Evolutionary conservation across 2,888 invertebrate genomes (phyloP), one percentile per base, ranked within the genome.

Genomic region (Unio delphinus): DNA sequence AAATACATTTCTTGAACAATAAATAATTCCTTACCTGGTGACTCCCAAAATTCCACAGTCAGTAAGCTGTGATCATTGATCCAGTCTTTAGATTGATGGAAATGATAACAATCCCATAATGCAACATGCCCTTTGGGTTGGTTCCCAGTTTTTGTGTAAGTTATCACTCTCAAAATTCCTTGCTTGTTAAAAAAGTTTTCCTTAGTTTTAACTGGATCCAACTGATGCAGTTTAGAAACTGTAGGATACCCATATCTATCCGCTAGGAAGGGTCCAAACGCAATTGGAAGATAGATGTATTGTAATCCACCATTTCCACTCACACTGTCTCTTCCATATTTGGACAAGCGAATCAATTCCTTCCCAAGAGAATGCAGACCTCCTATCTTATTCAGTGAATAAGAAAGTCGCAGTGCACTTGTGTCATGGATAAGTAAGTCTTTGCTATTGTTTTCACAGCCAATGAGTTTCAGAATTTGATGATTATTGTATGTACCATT

Each of bases 41-140:
- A 82, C 70, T 87, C 86, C 89, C 89, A 89, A 84, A 89, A 88
- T 81, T 89, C 88, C 69, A 87, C 88, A 54, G 87, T 85, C 34
- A 88, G 82, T 57, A 89, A 79, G 65, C 75, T 83, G 70, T 84
- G 84, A 45, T 79, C 81, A 17, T 78, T 80, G 30, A 86, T 85
- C 87, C 87, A 88, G 78, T 88, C 87, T 72, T 83, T 83, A 68
- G 86, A 83, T 82, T 88, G 81, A 77, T 86, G 81, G 73, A 89
- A 87, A 69, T 87, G 87, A 75, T 87, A 81, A 74, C 89, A 89
- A 74, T 89, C 87, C 89, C 89, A 89, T 73, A 89, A 83, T 74
- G 84, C 89, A 72, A 88, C 86, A 74, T 87, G 88, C 45, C 88
- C 89, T 66, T 83, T 84, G 30, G 88, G 86, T 67, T 77, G 74